Conservation (phyloP, 92 coral and sea anemone genomes). For the Parazoanthus atlanticus region DNA sequence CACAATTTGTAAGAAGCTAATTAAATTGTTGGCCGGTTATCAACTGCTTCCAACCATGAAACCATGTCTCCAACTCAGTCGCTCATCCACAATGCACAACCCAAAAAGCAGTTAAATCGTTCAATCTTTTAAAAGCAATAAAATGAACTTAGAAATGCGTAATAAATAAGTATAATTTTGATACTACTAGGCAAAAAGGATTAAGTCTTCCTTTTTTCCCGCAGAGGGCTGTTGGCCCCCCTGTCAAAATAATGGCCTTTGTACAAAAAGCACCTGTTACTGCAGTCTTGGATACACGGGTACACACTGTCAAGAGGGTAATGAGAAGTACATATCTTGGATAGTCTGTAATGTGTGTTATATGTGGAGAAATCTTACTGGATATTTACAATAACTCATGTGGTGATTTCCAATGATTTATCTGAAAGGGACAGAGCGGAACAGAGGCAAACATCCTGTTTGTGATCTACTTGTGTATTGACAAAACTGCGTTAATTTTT, state of each 20-base stretch:
- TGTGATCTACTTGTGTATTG: too few species aligned
- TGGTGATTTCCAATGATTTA: background rate
- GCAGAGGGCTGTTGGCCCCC: slow-evolving; percentile 67
- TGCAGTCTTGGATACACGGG: slow-evolving; percentile 44
- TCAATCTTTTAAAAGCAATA: too few species aligned
- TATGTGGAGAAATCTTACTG: background rate
- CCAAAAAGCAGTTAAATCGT: background rate
- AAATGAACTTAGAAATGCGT: background rate
- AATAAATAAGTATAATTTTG: too few species aligned
- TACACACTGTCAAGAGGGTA: slow-evolving; percentile 31
- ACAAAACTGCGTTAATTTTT: too few species aligned
- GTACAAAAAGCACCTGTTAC: slow-evolving; percentile 36
- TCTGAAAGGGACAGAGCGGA: too few species aligned
- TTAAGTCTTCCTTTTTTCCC: background rate
- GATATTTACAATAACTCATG: background rate
- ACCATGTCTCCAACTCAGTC: too few species aligned
- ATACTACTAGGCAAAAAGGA: background rate
- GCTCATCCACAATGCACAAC: background rate
- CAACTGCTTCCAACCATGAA: too few species aligned
- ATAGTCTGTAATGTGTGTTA: background rate
- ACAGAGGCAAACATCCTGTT: too few species aligned
- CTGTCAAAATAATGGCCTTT: slow-evolving; percentile 67
- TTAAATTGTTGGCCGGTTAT: too few species aligned
- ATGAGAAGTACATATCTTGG: background rate
- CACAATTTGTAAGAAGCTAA: too few species aligned